Evolutionary conservation across 2,113 vertebrate genomes (phyloP).

Genomic region (Ctenodactylus gundi): DNA sequence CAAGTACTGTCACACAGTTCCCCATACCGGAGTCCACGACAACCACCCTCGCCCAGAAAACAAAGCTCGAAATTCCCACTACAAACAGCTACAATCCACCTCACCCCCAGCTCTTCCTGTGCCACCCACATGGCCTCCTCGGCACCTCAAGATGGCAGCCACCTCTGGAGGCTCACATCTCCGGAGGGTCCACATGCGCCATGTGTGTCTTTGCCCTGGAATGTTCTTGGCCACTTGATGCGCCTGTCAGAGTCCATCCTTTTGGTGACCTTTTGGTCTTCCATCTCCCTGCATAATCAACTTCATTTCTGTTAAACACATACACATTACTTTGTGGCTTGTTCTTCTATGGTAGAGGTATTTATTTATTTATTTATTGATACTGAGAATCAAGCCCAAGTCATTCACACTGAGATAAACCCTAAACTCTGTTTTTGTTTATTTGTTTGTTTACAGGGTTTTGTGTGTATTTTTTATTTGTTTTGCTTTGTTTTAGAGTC

Average conservation of each 20-base stretch:
- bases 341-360: background rate
- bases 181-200: accelerated
- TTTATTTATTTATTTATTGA: too few species aligned
- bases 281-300: background rate
- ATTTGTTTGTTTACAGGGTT: too few species aligned
- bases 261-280: background rate
- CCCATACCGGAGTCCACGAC: background rate
- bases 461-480: too few species aligned
- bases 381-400: too few species aligned
- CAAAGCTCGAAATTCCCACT: background rate
- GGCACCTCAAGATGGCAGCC: background rate
- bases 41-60: background rate
- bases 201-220: background rate
- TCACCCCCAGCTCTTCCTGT: background rate
- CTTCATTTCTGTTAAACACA: background rate
- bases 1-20: background rate
- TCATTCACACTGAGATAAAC: too few species aligned
- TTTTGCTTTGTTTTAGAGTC: too few species aligned
- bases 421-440: too few species aligned
- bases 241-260: background rate
- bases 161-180: background rate
- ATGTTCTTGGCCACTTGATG: background rate
- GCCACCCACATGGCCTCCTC: too few species aligned
- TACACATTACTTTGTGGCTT: background rate
- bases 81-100: background rate